A percentile compares a stretch with the other conserved stretches of the same genome.
These are phyloP conservation scores for Microcebus tavaratra DNA, from an alignment of 2,113 vertebrate genomes.

Conservation along the genomic window DNA sequence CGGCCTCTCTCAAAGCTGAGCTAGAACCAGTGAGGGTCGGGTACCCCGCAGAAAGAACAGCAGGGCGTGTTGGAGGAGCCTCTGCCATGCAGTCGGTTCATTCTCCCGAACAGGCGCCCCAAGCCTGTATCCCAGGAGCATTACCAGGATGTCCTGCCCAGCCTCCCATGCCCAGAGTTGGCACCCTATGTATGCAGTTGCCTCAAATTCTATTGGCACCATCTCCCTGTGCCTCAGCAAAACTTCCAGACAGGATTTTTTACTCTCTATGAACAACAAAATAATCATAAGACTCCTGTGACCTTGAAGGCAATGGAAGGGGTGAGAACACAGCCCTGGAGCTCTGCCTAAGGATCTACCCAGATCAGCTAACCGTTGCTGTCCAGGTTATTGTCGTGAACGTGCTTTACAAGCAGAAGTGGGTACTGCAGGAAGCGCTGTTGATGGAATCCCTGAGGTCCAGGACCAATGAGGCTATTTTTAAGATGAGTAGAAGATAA, in stretches of 20 bases:
- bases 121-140: neutral
- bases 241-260: neutral
- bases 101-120: neutral
- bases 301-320: neutral
- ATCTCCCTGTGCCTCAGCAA: neutral
- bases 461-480: neutral
- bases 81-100: neutral
- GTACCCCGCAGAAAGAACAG: neutral
- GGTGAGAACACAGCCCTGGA: neutral
- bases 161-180: neutral
- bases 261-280: neutral
- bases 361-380: too few relatives aligned
- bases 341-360: neutral
- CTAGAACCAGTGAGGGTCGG: neutral
- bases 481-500: neutral
- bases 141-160: too few relatives aligned
- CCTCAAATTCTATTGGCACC: neutral
- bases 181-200: too few relatives aligned
- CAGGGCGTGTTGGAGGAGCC: neutral
- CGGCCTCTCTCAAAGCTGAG: neutral
- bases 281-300: neutral
- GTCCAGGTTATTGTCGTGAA: neutral
- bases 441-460: neutral
- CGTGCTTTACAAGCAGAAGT: neutral
- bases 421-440: neutral